Base-by-base conservation (phyloP, 2,797 vertebrate species). In the Betta splendens region DNA sequence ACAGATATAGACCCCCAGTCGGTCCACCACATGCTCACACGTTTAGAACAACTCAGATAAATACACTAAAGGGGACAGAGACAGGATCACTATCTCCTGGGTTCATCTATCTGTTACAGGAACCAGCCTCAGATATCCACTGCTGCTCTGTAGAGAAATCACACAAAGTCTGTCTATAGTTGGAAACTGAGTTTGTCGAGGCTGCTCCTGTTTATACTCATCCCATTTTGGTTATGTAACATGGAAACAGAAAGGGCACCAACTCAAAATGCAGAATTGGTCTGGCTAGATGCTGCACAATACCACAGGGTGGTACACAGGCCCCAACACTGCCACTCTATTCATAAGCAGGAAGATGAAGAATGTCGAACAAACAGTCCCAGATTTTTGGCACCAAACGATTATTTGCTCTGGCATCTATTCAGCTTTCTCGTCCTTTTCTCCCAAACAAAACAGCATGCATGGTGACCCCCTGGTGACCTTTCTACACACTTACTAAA, bases 321-420 rank as follows among this genome's bases (percentile, higher is more conserved):
- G 45, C 57, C 70, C 49, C 55, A 59, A 64, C 29, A 36, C 47
- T 69, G 71, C 69, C 82, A 84, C 58, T 38, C 77, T 75, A 79
- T 85, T 89, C 81, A 84, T 62, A 44, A 71, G 49, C 77, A 87
- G 80, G 75, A 84, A 78, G 69, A 80, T 75, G 66, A 47, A 57
- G 50, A 74, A 80, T 77, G 48, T 59, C 72, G 65, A 78, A 83
- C 71, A 87, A 87, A 72, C 75, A 57, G 72, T 78, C 7, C 58
- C 42, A 55, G 60, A 18, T 42, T 66, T 69, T 58, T 75, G 65
- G 45, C 56, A 35, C 35, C 37, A 48, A 43, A 58, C 62, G 57
- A 74, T 81, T 77, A 65, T 77, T 82, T 72, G 22, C 37, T 56
- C 60, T 59, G 70, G 68, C 69, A 44, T 36, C 42, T 43, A 65